phyloP scores from a whole-genome alignment of 2,797 vertebrate genomes.

The Novumbra hubbsi region DNA sequence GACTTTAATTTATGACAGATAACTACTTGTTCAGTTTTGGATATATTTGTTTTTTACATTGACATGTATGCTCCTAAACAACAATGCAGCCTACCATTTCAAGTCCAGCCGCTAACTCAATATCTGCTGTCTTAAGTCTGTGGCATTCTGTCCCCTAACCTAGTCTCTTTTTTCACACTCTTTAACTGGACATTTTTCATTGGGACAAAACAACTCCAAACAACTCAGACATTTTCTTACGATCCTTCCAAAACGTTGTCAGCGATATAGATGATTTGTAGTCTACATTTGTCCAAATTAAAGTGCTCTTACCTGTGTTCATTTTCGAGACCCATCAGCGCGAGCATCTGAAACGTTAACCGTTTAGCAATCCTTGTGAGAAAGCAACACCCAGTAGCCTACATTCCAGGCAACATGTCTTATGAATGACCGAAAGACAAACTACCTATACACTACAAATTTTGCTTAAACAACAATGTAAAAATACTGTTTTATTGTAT shows the following conservation, averaged over 20 bases:
- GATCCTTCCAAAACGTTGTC: neutral
- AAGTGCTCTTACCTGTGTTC: slow-evolving; percentile 69
- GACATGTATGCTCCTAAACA: neutral
- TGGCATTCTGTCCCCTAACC: neutral
- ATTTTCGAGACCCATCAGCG: slow-evolving; percentile 54
- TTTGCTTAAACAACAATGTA: neutral
- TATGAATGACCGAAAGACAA: neutral
- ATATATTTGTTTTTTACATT: neutral
- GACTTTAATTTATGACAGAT: neutral
- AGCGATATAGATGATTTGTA: neutral
- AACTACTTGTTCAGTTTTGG: neutral
- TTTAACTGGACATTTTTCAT: neutral
- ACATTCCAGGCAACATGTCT: neutral
- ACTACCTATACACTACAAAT: neutral
- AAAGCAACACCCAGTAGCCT: neutral
- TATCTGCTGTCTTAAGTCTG: neutral
- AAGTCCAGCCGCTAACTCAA: neutral
- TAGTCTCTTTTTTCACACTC: neutral
- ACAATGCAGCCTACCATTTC: neutral
- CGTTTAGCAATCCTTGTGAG: neutral
- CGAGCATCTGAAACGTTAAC: slow-evolving; percentile 45
- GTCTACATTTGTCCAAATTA: neutral
- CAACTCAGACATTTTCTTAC: neutral
- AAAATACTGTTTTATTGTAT: neutral
- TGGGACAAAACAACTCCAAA: neutral